A percentile compares a stretch with the other conserved stretches of the same genome.
phyloP scores from a whole-genome alignment of 2,888 invertebrate species.

The Tryphoninae sp. region DNA sequence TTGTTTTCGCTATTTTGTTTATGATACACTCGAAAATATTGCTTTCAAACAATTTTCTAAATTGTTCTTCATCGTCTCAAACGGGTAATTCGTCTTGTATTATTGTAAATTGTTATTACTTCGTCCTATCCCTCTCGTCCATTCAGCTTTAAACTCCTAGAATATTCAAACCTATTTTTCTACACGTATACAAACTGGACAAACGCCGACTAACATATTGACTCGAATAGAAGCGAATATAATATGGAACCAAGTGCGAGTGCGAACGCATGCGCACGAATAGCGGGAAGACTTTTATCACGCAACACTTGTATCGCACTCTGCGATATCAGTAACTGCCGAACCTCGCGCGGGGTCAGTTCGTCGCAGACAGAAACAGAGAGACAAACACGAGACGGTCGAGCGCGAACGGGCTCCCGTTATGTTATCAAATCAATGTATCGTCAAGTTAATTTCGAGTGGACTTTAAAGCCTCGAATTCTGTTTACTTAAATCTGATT shows the following conservation, averaged over 20 bases:
- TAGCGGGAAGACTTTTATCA: constrained; percentile 46
- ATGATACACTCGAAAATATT: background rate
- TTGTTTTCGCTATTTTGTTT: background rate
- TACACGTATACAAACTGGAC: constrained; percentile 6
- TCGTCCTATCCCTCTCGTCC: background rate
- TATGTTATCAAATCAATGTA: constrained; percentile 32
- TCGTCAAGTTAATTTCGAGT: constrained; percentile 24
- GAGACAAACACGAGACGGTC: constrained; percentile 29
- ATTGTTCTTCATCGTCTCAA: background rate
- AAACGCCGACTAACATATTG: background rate
- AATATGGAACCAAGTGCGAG: constrained; percentile 49
- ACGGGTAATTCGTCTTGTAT: background rate
- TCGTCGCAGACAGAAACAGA: constrained; percentile 43
- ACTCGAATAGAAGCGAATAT: constrained; percentile 4
- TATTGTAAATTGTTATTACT: constrained; percentile 9
- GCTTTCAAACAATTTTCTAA: background rate
- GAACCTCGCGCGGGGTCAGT: constrained; percentile 70
- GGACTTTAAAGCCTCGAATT: constrained; percentile 13
- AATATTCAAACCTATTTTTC: constrained; percentile 25
- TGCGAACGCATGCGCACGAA: constrained; percentile 37
- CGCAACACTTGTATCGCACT: constrained; percentile 56
- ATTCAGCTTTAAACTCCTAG: constrained; percentile 40
- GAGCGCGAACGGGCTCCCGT: constrained; percentile 22
- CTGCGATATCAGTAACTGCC: constrained; percentile 74
- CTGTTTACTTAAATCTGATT: background rate